Evolutionary conservation across 2,888 invertebrate species (phyloP).

Genomic region (Patella pellucida): DNA sequence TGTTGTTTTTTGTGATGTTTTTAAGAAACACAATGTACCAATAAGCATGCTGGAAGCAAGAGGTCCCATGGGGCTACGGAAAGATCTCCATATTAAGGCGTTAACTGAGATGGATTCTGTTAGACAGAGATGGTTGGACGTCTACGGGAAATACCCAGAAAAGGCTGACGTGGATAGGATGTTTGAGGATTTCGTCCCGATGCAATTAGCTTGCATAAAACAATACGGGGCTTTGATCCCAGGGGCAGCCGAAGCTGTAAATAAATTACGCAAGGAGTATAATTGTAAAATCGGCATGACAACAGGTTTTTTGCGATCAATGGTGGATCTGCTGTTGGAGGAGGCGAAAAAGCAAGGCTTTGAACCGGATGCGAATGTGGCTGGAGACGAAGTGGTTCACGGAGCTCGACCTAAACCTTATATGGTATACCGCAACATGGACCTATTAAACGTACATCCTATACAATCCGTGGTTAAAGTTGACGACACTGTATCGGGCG

Average conservation of each 20-base stretch:
- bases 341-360: constrained; percentile 67
- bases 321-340: constrained; percentile 64
- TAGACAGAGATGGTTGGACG: constrained; percentile 58
- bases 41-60: constrained; percentile 67
- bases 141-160: constrained; percentile 59
- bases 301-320: constrained; percentile 65
- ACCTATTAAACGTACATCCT: constrained; percentile 66
- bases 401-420: constrained; percentile 69
- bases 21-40: constrained; percentile 52
- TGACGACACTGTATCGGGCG: constrained; percentile 69
- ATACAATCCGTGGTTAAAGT: constrained; percentile 68
- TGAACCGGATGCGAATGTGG: constrained; percentile 65
- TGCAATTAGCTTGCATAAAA: constrained; percentile 59
- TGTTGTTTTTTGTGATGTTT: constrained; percentile 66
- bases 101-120: constrained; percentile 63
- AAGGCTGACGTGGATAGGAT: constrained; percentile 66
- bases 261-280: constrained; percentile 51
- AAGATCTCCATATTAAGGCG: constrained; percentile 65
- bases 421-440: constrained; percentile 71
- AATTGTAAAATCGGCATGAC: constrained; percentile 63
- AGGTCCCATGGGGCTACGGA: constrained; percentile 70
- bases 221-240: constrained; percentile 61
- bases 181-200: constrained; percentile 68
- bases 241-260: constrained; percentile 57
- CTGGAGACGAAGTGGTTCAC: constrained; percentile 69